phyloP scores from a whole-genome alignment of 2,797 vertebrate species.

The Hyperoplus lanceolatus region DNA sequence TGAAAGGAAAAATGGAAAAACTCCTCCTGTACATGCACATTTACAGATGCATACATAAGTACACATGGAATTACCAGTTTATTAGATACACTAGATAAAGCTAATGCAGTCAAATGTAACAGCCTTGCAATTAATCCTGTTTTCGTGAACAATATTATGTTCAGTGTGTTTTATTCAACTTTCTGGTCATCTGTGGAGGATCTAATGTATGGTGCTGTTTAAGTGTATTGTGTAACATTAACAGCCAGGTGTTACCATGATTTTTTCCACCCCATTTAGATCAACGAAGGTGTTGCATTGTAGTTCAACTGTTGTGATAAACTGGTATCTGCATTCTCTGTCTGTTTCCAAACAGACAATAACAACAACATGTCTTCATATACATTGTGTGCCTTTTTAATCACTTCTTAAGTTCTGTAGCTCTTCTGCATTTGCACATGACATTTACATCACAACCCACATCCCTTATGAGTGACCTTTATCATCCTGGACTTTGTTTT shows the following conservation, averaged over 20 bases:
- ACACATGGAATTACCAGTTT: not conserved
- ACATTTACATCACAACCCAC: constrained; percentile 11
- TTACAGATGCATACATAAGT: not conserved
- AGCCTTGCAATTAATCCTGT: not conserved
- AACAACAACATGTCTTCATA: not conserved
- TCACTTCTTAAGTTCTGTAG: not conserved
- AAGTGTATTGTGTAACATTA: not conserved
- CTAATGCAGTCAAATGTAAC: not conserved
- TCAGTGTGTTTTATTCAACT: not conserved
- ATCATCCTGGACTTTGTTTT: constrained; percentile 20
- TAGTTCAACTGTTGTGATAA: too few relatives aligned
- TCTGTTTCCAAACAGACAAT: not conserved
- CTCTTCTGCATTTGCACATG: not conserved
- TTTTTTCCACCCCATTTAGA: constrained; percentile 1
- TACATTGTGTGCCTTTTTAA: not conserved
- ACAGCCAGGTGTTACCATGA: not conserved
- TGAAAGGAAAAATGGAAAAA: constrained; percentile 25
- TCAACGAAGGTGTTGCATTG: not conserved
- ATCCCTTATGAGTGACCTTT: not conserved
- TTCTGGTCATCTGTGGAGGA: not conserved
- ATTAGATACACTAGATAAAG: not conserved
- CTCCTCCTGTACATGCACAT: not conserved
- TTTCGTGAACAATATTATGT: not conserved
- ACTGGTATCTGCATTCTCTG: not conserved
- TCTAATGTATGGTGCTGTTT: not conserved